Percentiles rank a stretch among this genome's conserved stretches.
Conservation (phyloP, 2,797 vertebrate genomes). For the Enteromius treurensis region DNA sequence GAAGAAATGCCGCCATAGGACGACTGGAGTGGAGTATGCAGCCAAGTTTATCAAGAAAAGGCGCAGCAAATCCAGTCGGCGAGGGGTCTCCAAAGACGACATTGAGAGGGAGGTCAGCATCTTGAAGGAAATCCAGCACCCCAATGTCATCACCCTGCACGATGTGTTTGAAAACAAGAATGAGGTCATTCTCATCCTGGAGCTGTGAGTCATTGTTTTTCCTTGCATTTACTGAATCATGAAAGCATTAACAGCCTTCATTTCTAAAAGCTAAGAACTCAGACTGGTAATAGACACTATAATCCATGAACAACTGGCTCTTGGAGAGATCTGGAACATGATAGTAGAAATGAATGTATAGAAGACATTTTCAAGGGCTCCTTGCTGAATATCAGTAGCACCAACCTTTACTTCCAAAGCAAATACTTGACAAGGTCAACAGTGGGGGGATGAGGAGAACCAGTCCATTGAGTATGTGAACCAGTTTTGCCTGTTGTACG, state of each 20-base stretch:
- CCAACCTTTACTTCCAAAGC: conserved; percentile 39
- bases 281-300: neutral
- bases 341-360: neutral
- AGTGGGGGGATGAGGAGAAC: conserved; percentile 39
- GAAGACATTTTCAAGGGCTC: conserved; percentile 2
- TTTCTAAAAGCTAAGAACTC: conserved; percentile 15
- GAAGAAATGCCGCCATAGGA: conserved; percentile 90
- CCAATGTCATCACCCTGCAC: conserved; percentile 93
- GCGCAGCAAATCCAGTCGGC: conserved; percentile 91
- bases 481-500: conserved; percentile 43
- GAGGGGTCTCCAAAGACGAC: conserved; percentile 92
- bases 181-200: conserved; percentile 95
- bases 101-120: conserved; percentile 97
- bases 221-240: conserved; percentile 13
- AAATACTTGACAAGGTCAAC: conserved; percentile 37
- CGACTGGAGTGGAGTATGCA: conserved; percentile 84
- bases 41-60: conserved; percentile 98
- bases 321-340: conserved; percentile 3
- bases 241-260: neutral
- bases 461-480: conserved; percentile 37
- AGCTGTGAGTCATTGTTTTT: conserved; percentile 89
- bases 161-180: conserved; percentile 96
- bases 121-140: conserved; percentile 93
- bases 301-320: neutral
- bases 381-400: conserved; percentile 18